Percentiles rank a stretch among this genome's conserved stretches.
These are phyloP conservation scores for Eupithecia tripunctaria DNA, from an alignment of 2,888 invertebrate species.

Conservation along the genomic window DNA sequence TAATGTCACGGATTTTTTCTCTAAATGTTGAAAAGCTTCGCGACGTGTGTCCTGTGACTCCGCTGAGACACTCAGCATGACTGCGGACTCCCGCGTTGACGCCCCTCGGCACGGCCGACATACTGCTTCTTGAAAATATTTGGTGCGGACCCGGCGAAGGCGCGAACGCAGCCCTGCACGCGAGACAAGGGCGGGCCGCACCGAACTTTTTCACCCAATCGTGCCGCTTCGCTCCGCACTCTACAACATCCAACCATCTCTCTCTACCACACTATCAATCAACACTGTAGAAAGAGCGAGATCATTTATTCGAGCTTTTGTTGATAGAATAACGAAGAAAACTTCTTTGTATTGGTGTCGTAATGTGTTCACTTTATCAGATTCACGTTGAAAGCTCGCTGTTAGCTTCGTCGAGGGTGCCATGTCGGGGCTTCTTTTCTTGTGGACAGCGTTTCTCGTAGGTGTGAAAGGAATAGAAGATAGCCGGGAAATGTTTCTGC, in stretches of 20 bases:
- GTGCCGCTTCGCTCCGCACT: constrained; percentile 52
- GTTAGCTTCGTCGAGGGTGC: constrained; percentile 77
- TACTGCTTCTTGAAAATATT: constrained; percentile 80
- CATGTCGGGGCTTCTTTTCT: constrained; percentile 62
- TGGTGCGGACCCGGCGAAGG: constrained; percentile 65
- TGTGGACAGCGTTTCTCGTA: constrained; percentile 20
- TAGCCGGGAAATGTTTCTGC: constrained; percentile 77
- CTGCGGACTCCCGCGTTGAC: constrained; percentile 83
- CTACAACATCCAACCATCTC: constrained; percentile 54
- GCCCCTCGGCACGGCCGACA: constrained; percentile 79
- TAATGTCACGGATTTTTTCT: constrained; percentile 77
- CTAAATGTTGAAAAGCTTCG: constrained; percentile 73
- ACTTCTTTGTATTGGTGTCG: constrained; percentile 79
- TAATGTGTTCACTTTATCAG: constrained; percentile 83
- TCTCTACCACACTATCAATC: constrained; percentile 47
- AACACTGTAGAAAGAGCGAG: constrained; percentile 52
- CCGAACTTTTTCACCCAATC: constrained; percentile 78
- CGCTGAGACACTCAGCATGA: constrained; percentile 83
- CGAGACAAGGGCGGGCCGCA: constrained; percentile 73
- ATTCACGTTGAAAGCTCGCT: constrained; percentile 83
- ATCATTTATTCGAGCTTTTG: constrained; percentile 52
- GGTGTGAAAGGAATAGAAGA: constrained; percentile 60
- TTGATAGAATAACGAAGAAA: constrained; percentile 69
- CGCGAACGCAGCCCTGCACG: constrained; percentile 75
- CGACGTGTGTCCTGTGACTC: constrained; percentile 80